Conservation (phyloP, 1,140 invertebrate genomes). For the Luehdorfia chinensis region DNA sequence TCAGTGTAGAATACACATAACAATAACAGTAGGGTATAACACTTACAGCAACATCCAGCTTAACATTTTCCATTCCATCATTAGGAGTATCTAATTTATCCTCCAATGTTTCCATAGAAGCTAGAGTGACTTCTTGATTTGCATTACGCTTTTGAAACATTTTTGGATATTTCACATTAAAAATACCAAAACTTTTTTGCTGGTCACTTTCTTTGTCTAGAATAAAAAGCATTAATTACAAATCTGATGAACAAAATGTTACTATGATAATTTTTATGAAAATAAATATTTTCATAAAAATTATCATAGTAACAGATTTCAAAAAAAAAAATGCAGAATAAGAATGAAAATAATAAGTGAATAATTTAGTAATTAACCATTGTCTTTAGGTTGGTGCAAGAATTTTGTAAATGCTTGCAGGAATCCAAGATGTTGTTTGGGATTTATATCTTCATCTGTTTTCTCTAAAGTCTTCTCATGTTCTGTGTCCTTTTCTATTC, state of each 20-base stretch:
- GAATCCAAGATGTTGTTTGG: slow-evolving; percentile 29
- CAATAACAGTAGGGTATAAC: no score
- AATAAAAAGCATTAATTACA: slow-evolving; percentile 19
- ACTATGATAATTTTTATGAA: no score
- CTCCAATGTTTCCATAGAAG: slow-evolving; percentile 87
- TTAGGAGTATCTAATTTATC: slow-evolving; percentile 78
- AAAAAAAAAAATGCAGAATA: no score
- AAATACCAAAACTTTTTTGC: slow-evolving; percentile 40
- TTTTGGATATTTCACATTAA: slow-evolving; percentile 60
- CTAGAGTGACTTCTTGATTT: slow-evolving; percentile 80
- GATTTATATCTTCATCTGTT: slow-evolving; percentile 59
- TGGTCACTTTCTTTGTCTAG: slow-evolving; percentile 36
- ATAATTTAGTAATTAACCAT: no score
- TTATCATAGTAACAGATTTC: no score
- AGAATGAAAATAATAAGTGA: no score
- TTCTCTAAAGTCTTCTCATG: slow-evolving; percentile 66
- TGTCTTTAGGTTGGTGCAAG: slow-evolving; percentile 18
- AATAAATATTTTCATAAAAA: slow-evolving; percentile 4
- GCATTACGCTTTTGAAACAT: slow-evolving; percentile 53
- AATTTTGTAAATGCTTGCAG: slow-evolving; percentile 20
- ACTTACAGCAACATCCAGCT: slow-evolving; percentile 77
- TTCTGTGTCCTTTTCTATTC: slow-evolving; percentile 70
- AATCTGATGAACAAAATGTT: no score
- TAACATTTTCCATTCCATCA: slow-evolving; percentile 84
- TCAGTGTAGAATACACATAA: no score